Evolutionary conservation across 2,797 vertebrate genomes (phyloP), one percentile per base, ranked within the genome.

Genomic region (Valencia hispanica): DNA sequence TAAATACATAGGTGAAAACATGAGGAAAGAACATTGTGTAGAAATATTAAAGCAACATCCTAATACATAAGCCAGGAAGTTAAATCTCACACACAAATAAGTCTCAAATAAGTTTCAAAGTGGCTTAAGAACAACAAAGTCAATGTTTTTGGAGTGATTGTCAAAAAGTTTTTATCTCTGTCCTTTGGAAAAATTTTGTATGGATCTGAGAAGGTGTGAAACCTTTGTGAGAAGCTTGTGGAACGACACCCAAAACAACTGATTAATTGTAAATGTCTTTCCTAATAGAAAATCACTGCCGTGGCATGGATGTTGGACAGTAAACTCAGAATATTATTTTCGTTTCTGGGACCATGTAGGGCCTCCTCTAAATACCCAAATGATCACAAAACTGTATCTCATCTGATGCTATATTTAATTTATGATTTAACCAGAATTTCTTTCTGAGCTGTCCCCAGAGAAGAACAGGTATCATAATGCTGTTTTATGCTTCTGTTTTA

Each of bases 401-500:
- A 17, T 3, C 25, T 2, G n/a, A 8, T 18, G 0, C 18, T 10
- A 9, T 2, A 2, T 8, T 14, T 27, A 11, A 12, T 27, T 57
- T 14, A 57, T 14, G n/a, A 12, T 9, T 53, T 4, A 57, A 27
- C 27, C 20, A 5, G 22, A 51, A n/a, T n/a, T 11, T 55, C 3
- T 30, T 57, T 27, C 55, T 30, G 27, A 30, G 27, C 55, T 22
- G 50, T 68, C 1, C 10, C 20, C n/a, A n/a, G 20, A 57, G 51
- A 34, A 70, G 11, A 34, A 5, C 36, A 70, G 0, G 17, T 50
- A 14, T 22, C 51, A 70, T 14, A 32, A 25, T 59, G 6, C 1
- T 27, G 20, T 22, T 36, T 70, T 80, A 22, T 83, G 18, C 27
- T 57, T 83, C 71, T 88, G 39, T 83, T 83, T 65, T 79, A 20